Evolutionary conservation across 2,113 vertebrate species (phyloP), one percentile per base, ranked within the genome.

Genomic region (Syngnathus typhle): DNA sequence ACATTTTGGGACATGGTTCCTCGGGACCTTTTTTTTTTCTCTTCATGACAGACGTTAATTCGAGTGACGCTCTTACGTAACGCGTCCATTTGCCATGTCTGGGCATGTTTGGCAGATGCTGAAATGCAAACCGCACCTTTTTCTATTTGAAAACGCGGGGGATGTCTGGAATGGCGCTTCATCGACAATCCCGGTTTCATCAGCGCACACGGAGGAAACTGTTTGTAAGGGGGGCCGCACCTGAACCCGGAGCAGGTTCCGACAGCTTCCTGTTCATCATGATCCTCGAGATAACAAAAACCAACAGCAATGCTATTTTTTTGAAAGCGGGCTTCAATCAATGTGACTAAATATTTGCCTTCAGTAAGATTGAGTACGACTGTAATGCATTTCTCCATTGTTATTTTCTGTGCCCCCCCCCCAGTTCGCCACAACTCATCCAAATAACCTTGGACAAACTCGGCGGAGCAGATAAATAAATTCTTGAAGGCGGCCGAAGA

Each of bases 141-240:
- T 32, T 67, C 23, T 62, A 21, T 54, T 36, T 21, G 47, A 21
- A 13, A 16, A 46, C 23, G 59, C 38, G 32, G 38, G 71, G 64
- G 68, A 63, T 3, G 38, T 72, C 71, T 19, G 12, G 37, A 38
- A 76, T 78, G 82, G 87, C 80, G 68, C 82, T 72, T 75, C 44
- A 60, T 47, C 36, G 49, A 67, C 74, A 61, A 65, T 69, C 74
- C 70, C 72, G 60, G 67, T 81, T 82, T 71, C 88, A 80, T 87
- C 84, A 85, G 74, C 2, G 39, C 70, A 87, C 79, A 83, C 85
- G 88, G 81, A 90, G 5, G 1, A 46, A 21, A 59, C 68, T 27
- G 37, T 68, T 58, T 70, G 72, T 51, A 47, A 49, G 73, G 60
- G 60, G 75, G 71, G 66, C 82, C 85, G 81, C 83, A 80, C 89